phyloP scores from a whole-genome alignment of 1,140 invertebrate genomes.

The Goniozus legneri region DNA sequence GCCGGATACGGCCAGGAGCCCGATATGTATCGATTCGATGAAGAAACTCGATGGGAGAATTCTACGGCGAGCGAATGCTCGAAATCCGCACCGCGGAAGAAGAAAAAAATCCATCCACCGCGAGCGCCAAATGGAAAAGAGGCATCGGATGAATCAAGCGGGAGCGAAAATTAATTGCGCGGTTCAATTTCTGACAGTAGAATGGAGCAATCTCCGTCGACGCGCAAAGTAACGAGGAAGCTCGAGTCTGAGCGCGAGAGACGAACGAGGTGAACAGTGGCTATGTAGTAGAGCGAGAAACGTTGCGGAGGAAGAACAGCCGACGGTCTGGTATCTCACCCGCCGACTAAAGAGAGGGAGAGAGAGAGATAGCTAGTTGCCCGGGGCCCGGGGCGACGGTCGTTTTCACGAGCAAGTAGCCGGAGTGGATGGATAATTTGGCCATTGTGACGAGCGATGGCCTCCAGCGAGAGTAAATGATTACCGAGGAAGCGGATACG shows the following conservation, averaged over 20 bases:
- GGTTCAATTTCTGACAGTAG: neutral
- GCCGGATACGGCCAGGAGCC: too few relatives aligned
- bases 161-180: neutral
- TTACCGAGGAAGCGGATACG: conserved; percentile 40
- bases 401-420: conserved; percentile 50
- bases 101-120: too few relatives aligned
- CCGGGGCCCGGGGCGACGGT: conserved; percentile 32
- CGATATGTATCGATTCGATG: too few relatives aligned
- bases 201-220: conserved; percentile 18
- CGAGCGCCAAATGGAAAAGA: too few relatives aligned
- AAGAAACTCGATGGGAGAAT: too few relatives aligned
- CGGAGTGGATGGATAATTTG: conserved; percentile 51
- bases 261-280: neutral
- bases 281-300: neutral
- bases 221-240: conserved; percentile 21
- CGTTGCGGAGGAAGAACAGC: neutral
- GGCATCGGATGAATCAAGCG: too few relatives aligned
- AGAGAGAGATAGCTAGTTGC: conserved; percentile 35
- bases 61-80: too few relatives aligned
- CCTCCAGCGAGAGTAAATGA: conserved; percentile 51
- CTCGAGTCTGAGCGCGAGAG: neutral
- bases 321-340: neutral
- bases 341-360: conserved; percentile 24
- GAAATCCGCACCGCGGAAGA: too few relatives aligned
- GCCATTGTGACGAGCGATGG: conserved; percentile 49